Evolutionary conservation across 2,888 invertebrate species (phyloP).

Genomic region (Pristionchus japonicus): DNA sequence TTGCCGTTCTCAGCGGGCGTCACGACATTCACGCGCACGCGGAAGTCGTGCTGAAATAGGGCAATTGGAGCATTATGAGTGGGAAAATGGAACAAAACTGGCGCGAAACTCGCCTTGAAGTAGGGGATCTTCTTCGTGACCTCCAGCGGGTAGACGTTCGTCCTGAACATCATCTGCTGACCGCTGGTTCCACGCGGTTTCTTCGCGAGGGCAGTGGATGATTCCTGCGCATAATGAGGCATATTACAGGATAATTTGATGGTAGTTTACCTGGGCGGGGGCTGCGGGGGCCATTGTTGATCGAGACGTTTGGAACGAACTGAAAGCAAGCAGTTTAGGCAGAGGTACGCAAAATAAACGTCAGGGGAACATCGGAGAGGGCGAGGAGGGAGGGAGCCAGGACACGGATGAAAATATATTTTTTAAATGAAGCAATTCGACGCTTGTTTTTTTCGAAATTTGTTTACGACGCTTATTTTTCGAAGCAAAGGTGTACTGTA

Average conservation of each 20-base stretch:
- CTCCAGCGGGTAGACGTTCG: neutral
- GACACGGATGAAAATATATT: too few relatives aligned
- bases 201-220: neutral
- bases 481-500: neutral
- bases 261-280: neutral
- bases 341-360: neutral
- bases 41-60: conserved; percentile 18
- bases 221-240: neutral
- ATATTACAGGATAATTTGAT: neutral
- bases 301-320: neutral
- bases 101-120: neutral
- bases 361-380: neutral
- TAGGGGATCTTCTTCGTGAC: conserved; percentile 30
- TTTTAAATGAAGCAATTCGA: too few relatives aligned
- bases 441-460: too few relatives aligned
- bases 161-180: neutral
- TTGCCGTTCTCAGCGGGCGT: neutral
- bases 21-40: neutral
- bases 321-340: too few relatives aligned
- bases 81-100: neutral
- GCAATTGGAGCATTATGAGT: too few relatives aligned
- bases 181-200: neutral
- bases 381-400: too few relatives aligned
- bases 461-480: too few relatives aligned
- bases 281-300: conserved; percentile 9